Conservation (phyloP, 2,113 vertebrate genomes). For the Ornithorhynchus anatinus region DNA sequence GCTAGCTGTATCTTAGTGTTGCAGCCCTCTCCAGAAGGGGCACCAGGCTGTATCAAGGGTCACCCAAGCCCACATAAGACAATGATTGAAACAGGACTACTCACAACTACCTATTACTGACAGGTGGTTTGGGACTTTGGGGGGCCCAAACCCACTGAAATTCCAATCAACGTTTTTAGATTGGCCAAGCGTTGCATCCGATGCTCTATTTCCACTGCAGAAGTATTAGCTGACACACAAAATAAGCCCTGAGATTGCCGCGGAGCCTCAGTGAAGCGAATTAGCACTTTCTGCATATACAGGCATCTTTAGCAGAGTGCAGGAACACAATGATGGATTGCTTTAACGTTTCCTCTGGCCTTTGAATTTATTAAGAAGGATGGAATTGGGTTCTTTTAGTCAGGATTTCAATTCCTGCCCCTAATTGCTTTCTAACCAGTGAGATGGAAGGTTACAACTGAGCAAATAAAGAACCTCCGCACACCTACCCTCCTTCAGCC, state of each 20-base stretch:
- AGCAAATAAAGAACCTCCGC: not conserved
- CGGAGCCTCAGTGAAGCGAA: not conserved
- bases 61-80: conserved; percentile 4
- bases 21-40: no score
- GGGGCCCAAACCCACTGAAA: not conserved
- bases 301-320: not conserved
- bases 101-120: conserved; percentile 4
- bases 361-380: conserved; percentile 21
- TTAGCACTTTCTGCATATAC: not conserved
- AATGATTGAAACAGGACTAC: conserved; percentile 7
- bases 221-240: conserved; percentile 3
- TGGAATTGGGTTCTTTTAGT: conserved; percentile 28
- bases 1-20: no score
- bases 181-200: not conserved
- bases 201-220: not conserved
- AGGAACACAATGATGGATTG: conserved; percentile 32
- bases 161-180: not conserved
- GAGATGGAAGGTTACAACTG: conserved; percentile 24
- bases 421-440: conserved; percentile 46
- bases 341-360: not conserved
- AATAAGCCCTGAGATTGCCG: not conserved
- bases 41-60: conserved; percentile 42
- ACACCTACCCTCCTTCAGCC: not conserved
- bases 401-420: conserved; percentile 5
- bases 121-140: conserved; percentile 14